A percentile compares a stretch with the other conserved stretches of the same genome.
These are phyloP conservation scores for Rotaria socialis DNA, from an alignment of 2,888 invertebrate genomes.

Conservation along the genomic window DNA sequence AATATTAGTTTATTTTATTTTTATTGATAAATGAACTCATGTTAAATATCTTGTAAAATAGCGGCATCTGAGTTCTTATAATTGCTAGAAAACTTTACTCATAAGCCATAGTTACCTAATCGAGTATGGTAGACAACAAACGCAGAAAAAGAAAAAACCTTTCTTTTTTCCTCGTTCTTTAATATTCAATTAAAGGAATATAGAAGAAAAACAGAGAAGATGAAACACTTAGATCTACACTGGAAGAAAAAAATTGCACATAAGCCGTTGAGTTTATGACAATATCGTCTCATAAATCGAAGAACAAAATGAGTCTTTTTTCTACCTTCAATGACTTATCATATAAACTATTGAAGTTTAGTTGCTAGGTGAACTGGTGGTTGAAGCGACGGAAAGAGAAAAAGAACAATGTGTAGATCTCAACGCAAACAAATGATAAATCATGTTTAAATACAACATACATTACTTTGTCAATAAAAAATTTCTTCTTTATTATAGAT, in stretches of 20 bases:
- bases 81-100: not conserved
- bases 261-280: not conserved
- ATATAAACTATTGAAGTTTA: not conserved
- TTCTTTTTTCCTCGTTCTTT: not conserved
- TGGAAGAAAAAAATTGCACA: not conserved
- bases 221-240: not conserved
- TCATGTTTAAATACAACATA: too few species aligned
- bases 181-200: not conserved
- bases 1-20: too few species aligned
- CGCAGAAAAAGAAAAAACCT: not conserved
- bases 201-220: not conserved
- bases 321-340: not conserved
- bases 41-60: not conserved
- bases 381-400: not conserved
- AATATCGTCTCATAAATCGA: not conserved
- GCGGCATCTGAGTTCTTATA: not conserved
- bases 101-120: conserved; percentile 9
- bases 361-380: not conserved
- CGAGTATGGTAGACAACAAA: not conserved
- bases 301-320: not conserved
- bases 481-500: not conserved
- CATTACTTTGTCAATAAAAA: not conserved
- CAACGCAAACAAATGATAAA: not conserved
- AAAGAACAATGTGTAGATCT: not conserved
- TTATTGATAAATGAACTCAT: too few species aligned